phyloP scores from a whole-genome alignment of 2,797 vertebrate genomes.

The Austrolebias charrua region DNA sequence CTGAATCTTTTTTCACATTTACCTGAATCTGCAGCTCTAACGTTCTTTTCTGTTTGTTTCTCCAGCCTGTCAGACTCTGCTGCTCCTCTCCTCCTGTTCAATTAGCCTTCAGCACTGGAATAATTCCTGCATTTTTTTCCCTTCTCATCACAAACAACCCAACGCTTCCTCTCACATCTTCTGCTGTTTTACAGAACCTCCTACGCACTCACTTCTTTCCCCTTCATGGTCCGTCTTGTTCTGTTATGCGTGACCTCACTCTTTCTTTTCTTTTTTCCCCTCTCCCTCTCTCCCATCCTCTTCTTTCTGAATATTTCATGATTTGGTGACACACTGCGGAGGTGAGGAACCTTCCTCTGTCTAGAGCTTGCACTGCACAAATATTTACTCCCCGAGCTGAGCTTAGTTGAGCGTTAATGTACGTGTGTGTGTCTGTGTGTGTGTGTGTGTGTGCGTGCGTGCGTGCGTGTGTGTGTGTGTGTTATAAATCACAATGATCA shows the following conservation, averaged over 20 bases:
- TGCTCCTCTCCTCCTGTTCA: conserved; percentile 23
- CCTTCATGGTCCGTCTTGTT: conserved; percentile 44
- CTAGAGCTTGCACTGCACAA: conserved; percentile 85
- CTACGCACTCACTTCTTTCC: conserved; percentile 46
- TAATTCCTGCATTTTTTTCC: conserved; percentile 36
- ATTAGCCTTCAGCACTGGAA: conserved; percentile 13
- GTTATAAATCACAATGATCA: conserved; percentile 84
- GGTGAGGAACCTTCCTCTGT: conserved; percentile 81
- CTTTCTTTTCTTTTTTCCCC: conserved; percentile 28
- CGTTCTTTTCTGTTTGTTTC: conserved; percentile 19
- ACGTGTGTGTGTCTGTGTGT: conserved; percentile 16
- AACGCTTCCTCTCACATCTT: conserved; percentile 53
- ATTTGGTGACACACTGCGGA: conserved; percentile 78
- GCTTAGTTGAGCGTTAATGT: conserved; percentile 62
- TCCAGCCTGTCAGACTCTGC: conserved; percentile 40
- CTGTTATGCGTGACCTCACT: conserved; percentile 62
- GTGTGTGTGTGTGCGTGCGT: no score
- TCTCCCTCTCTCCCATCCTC: conserved; percentile 32
- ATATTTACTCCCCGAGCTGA: conserved; percentile 87
- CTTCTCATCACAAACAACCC: conserved; percentile 55
- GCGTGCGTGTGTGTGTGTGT: conserved; percentile 63
- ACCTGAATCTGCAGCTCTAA: neutral
- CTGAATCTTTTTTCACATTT: conserved; percentile 52
- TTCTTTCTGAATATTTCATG: conserved; percentile 93
- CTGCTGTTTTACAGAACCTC: conserved; percentile 40